Evolutionary conservation across 2,888 invertebrate genomes (phyloP).

Genomic region (Stenichneumon culpator): DNA sequence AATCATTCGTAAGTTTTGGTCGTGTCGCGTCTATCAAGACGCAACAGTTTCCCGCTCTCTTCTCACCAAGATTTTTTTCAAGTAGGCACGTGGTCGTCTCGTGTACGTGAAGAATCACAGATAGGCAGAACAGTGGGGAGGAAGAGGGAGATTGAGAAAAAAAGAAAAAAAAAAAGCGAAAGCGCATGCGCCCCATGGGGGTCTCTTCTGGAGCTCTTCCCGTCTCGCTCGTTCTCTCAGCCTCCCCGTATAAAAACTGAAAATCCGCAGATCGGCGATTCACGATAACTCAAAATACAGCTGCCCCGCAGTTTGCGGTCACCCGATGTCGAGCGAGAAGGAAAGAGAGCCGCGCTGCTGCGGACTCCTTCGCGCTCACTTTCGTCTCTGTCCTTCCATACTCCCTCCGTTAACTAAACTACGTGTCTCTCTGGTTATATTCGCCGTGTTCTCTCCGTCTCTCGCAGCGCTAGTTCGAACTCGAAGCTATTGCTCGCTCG

Average conservation of each 20-base stretch:
- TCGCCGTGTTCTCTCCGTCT: slow-evolving; percentile 47
- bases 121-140: slow-evolving; percentile 18
- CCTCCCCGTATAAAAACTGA: slow-evolving; percentile 73
- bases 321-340: slow-evolving; percentile 72
- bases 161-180: slow-evolving; percentile 70
- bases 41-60: slow-evolving; percentile 1
- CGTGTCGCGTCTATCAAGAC: neutral
- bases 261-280: slow-evolving; percentile 83
- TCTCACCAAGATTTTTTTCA: slow-evolving; percentile 12
- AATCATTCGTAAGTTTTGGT: neutral
- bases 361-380: slow-evolving; percentile 45
- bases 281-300: slow-evolving; percentile 84
- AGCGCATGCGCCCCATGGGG: slow-evolving; percentile 61
- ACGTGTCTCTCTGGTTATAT: slow-evolving; percentile 50
- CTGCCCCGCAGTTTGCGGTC: slow-evolving; percentile 83
- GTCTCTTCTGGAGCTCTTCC: slow-evolving; percentile 45
- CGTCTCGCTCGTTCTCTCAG: slow-evolving; percentile 11
- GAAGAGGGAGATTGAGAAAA: slow-evolving; percentile 63
- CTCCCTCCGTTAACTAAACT: slow-evolving; percentile 34
- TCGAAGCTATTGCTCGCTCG: slow-evolving; percentile 47
- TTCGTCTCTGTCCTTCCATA: slow-evolving; percentile 25
- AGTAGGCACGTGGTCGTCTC: slow-evolving; percentile 21
- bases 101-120: slow-evolving; percentile 46
- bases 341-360: neutral
- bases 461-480: slow-evolving; percentile 8